Conservation (phyloP, 2,113 vertebrate genomes). For the Misgurnus anguillicaudatus region DNA sequence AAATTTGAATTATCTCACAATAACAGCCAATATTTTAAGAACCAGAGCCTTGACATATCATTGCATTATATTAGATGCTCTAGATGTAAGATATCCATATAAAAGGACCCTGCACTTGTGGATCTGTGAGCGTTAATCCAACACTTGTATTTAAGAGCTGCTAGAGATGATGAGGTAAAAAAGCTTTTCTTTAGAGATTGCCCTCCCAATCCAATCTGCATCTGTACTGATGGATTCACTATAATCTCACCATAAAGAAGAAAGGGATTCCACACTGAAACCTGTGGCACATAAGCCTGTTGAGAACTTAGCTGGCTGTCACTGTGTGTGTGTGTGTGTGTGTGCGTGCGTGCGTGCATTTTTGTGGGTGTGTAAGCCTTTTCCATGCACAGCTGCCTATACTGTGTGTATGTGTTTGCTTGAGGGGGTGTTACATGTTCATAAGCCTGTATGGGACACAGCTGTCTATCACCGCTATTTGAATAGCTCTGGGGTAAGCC, state of each 20-base stretch:
- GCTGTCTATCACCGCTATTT: slow-evolving; percentile 39
- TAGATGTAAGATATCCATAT: slow-evolving; percentile 44
- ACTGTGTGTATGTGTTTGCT: neutral
- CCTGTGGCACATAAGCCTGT: slow-evolving; percentile 61
- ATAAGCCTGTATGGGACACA: slow-evolving; percentile 43
- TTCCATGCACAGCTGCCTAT: slow-evolving; percentile 21
- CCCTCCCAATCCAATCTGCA: slow-evolving; percentile 61
- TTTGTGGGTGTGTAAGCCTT: neutral
- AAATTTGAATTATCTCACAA: slow-evolving; percentile 60
- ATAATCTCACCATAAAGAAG: slow-evolving; percentile 63
- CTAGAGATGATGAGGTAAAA: slow-evolving; percentile 52
- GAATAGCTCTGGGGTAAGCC: slow-evolving; percentile 57
- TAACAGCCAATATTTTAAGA: slow-evolving; percentile 58
- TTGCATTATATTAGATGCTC: slow-evolving; percentile 44
- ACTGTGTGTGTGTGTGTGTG: slow-evolving; percentile 49
- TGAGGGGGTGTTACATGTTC: slow-evolving; percentile 12
- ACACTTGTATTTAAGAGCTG: slow-evolving; percentile 35
- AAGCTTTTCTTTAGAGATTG: slow-evolving; percentile 55
- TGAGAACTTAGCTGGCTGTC: slow-evolving; percentile 66
- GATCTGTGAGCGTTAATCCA: slow-evolving; percentile 54
- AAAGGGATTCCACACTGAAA: slow-evolving; percentile 57
- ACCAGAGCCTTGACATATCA: slow-evolving; percentile 43
- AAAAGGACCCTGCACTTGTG: slow-evolving; percentile 39
- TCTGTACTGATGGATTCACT: slow-evolving; percentile 62
- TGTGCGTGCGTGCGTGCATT: neutral